These are phyloP conservation scores for Muraenolepis orangiensis DNA, from an alignment of 2,797 vertebrate genomes.

Conservation along the genomic window DNA sequence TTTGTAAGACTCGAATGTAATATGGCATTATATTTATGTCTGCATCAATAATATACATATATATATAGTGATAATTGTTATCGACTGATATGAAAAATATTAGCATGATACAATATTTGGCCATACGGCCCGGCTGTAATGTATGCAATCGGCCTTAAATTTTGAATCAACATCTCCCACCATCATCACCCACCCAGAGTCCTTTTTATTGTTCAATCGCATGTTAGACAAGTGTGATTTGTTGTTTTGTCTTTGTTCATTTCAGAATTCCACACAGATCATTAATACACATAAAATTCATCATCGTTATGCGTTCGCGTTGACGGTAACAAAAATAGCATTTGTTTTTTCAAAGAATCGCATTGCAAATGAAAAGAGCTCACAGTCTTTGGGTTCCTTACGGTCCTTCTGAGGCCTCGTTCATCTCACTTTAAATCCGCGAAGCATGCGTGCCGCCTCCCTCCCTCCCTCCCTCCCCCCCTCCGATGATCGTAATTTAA, in stretches of 20 bases:
- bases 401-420: not conserved
- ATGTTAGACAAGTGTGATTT: not conserved
- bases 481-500: not conserved
- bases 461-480: not conserved
- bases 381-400: slow-evolving; percentile 1
- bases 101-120: too few species aligned
- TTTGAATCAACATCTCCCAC: not conserved
- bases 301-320: not conserved
- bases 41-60: too few species aligned
- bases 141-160: not conserved
- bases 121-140: too few species aligned
- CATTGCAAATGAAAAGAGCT: not conserved
- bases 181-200: not conserved
- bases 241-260: not conserved
- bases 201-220: not conserved
- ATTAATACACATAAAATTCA: not conserved
- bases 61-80: too few species aligned
- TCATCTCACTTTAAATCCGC: not conserved
- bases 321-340: not conserved
- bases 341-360: not conserved
- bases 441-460: not conserved
- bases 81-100: too few species aligned
- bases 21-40: too few species aligned
- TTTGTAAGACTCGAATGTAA: too few species aligned
- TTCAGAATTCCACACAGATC: not conserved